These are phyloP conservation scores for Calidris pugnax DNA, from an alignment of 2,113 vertebrate genomes.

Conservation along the genomic window DNA sequence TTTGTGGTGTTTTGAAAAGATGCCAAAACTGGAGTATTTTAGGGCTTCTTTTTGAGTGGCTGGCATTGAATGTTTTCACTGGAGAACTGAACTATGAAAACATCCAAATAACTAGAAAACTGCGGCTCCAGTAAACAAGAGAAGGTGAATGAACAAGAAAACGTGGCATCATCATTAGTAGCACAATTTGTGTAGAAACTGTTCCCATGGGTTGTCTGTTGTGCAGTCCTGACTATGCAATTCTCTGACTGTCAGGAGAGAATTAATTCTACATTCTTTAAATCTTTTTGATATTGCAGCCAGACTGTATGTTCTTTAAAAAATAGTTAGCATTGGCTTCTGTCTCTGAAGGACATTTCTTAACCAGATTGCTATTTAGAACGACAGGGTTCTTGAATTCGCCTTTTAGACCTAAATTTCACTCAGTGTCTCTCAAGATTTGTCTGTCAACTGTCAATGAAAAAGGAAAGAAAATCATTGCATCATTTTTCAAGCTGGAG, in stretches of 20 bases:
- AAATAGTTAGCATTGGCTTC: not conserved
- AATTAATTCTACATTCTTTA: not conserved
- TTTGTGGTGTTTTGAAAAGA: not conserved
- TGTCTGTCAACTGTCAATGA: not conserved
- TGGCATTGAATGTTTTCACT: not conserved
- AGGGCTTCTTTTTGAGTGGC: not conserved
- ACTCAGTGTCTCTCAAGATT: not conserved
- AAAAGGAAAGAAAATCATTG: not conserved
- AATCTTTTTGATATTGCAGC: not conserved
- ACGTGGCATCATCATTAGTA: not conserved
- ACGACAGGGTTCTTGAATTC: not conserved
- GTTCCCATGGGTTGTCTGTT: not conserved
- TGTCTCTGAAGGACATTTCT: not conserved
- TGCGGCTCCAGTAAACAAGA: not conserved
- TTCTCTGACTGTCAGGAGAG: not conserved
- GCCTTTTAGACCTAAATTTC: not conserved
- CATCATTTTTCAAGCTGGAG: not conserved
- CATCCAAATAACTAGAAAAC: not conserved
- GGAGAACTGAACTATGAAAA: not conserved
- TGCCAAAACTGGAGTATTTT: not conserved
- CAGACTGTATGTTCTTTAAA: not conserved
- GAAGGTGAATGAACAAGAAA: not conserved
- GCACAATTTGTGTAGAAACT: not conserved
- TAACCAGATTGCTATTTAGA: not conserved
- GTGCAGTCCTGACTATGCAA: not conserved